A percentile compares a stretch with the other conserved stretches of the same genome.
phyloP scores from a whole-genome alignment of 2,888 invertebrate species.

The Salpingus planirostris region DNA sequence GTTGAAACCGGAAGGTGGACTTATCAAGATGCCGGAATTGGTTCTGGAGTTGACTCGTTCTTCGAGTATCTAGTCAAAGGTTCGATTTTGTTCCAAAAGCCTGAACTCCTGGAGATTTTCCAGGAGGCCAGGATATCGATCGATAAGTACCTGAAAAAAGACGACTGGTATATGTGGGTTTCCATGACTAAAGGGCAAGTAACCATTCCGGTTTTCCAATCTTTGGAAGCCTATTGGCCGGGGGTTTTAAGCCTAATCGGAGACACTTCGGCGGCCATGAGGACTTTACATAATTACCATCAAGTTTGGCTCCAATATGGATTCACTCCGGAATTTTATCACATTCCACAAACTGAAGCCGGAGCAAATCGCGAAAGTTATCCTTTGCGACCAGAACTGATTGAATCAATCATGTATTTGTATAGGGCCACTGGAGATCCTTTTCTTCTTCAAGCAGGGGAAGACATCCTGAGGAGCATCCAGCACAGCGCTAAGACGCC shows the following conservation, averaged over 20 bases:
- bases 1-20: slow-evolving; percentile 94
- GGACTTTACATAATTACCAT: slow-evolving; percentile 91
- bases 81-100: slow-evolving; percentile 74
- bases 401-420: slow-evolving; percentile 95
- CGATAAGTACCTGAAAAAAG: slow-evolving; percentile 79
- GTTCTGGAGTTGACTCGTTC: slow-evolving; percentile 93
- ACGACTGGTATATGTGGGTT: slow-evolving; percentile 99
- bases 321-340: slow-evolving; percentile 96
- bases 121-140: slow-evolving; percentile 66
- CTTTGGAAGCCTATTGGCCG: slow-evolving; percentile 97
- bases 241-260: slow-evolving; percentile 85
- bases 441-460: slow-evolving; percentile 82
- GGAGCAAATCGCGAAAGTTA: slow-evolving; percentile 81
- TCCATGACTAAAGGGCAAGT: slow-evolving; percentile 96
- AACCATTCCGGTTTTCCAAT: slow-evolving; percentile 96
- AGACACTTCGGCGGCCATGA: slow-evolving; percentile 83
- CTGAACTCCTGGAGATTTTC: slow-evolving; percentile 88
- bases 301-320: slow-evolving; percentile 97
- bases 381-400: slow-evolving; percentile 90
- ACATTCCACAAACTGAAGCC: slow-evolving; percentile 81
- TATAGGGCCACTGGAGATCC: slow-evolving; percentile 93
- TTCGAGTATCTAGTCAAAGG: slow-evolving; percentile 98
- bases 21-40: slow-evolving; percentile 95
- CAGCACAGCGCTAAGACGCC: slow-evolving; percentile 87
- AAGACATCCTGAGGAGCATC: slow-evolving; percentile 87